These are phyloP conservation scores for Ecdyonurus torrentis DNA, from an alignment of 2,888 invertebrate genomes.

Conservation along the genomic window DNA sequence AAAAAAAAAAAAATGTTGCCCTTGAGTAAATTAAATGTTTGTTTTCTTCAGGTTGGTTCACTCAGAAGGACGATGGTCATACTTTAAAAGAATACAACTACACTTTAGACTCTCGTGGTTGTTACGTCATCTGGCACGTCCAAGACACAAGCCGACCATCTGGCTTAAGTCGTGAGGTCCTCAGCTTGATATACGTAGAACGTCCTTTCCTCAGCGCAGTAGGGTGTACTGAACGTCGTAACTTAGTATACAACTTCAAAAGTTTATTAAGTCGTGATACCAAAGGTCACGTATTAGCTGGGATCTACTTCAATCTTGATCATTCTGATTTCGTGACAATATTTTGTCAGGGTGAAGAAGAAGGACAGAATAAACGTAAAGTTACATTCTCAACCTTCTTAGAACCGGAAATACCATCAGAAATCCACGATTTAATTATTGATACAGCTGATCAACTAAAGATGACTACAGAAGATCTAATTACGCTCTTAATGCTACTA, in stretches of 20 bases:
- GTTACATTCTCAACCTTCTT: slow-evolving; percentile 53
- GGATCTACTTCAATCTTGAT: slow-evolving; percentile 49
- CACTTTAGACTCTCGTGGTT: slow-evolving; percentile 46
- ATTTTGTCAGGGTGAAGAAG: slow-evolving; percentile 54
- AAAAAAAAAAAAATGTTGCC: no score
- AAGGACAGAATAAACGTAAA: slow-evolving; percentile 46
- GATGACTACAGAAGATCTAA: slow-evolving; percentile 33
- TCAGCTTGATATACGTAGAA: slow-evolving; percentile 57
- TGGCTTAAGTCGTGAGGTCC: slow-evolving; percentile 30
- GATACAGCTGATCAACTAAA: slow-evolving; percentile 37
- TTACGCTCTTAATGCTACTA: slow-evolving; percentile 43
- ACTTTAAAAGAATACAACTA: slow-evolving; percentile 75
- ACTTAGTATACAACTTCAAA: slow-evolving; percentile 65
- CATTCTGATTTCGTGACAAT: slow-evolving; percentile 41
- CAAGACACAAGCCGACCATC: slow-evolving; percentile 36
- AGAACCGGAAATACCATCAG: background rate
- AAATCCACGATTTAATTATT: slow-evolving; percentile 22
- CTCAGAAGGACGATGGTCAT: slow-evolving; percentile 57
- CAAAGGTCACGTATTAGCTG: slow-evolving; percentile 67
- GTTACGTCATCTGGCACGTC: slow-evolving; percentile 76
- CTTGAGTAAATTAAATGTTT: no score
- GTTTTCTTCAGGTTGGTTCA: slow-evolving; percentile 56
- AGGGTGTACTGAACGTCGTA: slow-evolving; percentile 75
- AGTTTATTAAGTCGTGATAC: slow-evolving; percentile 58
- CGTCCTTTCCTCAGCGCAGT: slow-evolving; percentile 64